These are phyloP conservation scores for Scaptomyza pallida DNA, from an alignment of 1,140 invertebrate species.

Conservation along the genomic window DNA sequence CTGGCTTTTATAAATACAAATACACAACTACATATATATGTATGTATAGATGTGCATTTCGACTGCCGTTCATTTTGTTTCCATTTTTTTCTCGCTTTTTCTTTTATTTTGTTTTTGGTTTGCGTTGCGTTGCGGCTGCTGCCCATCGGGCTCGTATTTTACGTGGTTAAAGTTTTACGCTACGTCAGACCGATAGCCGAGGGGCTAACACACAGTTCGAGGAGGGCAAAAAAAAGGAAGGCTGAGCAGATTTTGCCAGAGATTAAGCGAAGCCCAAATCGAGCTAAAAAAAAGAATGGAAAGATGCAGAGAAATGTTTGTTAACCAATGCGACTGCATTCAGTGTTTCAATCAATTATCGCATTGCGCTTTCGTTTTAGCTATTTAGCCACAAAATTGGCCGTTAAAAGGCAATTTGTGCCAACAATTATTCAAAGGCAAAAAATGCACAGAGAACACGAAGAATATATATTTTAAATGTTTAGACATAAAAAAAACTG, in stretches of 20 bases:
- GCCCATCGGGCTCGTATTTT: constrained; percentile 60
- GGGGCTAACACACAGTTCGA: no score
- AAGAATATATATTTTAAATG: constrained; percentile 34
- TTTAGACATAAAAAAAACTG: constrained; percentile 38
- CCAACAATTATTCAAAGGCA: constrained; percentile 71
- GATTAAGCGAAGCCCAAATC: constrained; percentile 44
- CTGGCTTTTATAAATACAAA: constrained; percentile 12
- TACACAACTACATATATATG: no score
- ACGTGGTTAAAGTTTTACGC: constrained; percentile 69
- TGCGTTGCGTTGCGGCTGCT: constrained; percentile 45
- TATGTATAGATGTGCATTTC: constrained; percentile 23
- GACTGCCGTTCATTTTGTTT: constrained; percentile 19
- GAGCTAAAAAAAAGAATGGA: no score
- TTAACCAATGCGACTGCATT: constrained; percentile 47
- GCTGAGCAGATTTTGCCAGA: constrained; percentile 42
- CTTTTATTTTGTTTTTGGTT: constrained; percentile 14
- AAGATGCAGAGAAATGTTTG: constrained; percentile 18
- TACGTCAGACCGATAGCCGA: constrained; percentile 48
- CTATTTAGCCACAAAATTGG: constrained; percentile 58
- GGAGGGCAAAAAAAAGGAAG: constrained; percentile 27
- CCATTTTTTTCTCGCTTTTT: neutral
- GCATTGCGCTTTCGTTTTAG: constrained; percentile 11
- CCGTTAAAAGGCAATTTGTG: constrained; percentile 74
- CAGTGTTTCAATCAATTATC: constrained; percentile 70
- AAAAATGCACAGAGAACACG: constrained; percentile 24